Evolutionary conservation across 1,140 invertebrate species (phyloP).

Genomic region (Helicorthomorpha holstii): DNA sequence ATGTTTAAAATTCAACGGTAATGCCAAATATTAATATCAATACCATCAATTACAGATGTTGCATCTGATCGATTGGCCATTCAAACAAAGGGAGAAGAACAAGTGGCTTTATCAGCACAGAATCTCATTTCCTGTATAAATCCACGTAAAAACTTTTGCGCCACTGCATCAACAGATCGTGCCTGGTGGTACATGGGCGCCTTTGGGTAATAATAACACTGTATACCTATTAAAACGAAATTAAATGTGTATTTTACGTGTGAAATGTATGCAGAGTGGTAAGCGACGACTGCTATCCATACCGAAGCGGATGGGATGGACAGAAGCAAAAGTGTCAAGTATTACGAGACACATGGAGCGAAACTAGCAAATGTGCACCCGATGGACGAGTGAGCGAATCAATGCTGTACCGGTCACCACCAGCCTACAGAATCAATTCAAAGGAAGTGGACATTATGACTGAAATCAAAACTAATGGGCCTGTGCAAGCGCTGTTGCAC

Average conservation of each 20-base stretch:
- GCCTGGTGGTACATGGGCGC: slow-evolving; percentile 76
- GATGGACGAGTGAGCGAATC: slow-evolving; percentile 14
- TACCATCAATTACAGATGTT: slow-evolving; percentile 23
- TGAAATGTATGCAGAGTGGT: slow-evolving; percentile 16
- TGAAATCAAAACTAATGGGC: slow-evolving; percentile 75
- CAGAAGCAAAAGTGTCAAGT: slow-evolving; percentile 30
- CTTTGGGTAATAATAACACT: slow-evolving; percentile 45
- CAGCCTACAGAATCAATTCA: slow-evolving; percentile 61
- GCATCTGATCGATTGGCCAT: slow-evolving; percentile 42
- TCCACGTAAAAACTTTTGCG: slow-evolving; percentile 55
- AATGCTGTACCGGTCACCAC: slow-evolving; percentile 46
- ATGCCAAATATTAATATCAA: too few relatives aligned
- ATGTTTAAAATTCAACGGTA: too few relatives aligned
- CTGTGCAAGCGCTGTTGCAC: slow-evolving; percentile 83
- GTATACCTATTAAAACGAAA: not conserved
- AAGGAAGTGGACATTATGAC: slow-evolving; percentile 67
- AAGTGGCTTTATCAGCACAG: slow-evolving; percentile 54
- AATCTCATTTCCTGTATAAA: slow-evolving; percentile 69
- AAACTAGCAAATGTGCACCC: slow-evolving; percentile 27
- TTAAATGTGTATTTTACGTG: too few relatives aligned
- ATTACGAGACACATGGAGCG: slow-evolving; percentile 14
- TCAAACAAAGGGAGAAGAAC: slow-evolving; percentile 56
- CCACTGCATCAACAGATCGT: slow-evolving; percentile 69
- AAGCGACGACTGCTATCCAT: slow-evolving; percentile 31
- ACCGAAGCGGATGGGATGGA: slow-evolving; percentile 31